Conservation (phyloP, 1,140 invertebrate species). For the Campoletis sonorensis region DNA sequence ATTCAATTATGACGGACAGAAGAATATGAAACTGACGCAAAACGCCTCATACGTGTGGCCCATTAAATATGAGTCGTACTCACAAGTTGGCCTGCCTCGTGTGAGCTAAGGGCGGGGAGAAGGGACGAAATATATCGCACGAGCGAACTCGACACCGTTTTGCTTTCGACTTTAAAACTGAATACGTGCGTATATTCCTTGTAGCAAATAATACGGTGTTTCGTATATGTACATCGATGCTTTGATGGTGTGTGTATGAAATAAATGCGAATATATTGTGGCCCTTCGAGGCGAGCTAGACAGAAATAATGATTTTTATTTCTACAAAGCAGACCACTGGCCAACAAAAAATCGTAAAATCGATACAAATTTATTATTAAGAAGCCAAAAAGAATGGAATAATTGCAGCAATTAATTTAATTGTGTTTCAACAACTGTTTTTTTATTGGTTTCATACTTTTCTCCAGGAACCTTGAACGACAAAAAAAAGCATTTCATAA, state of each 20-base stretch:
- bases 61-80: not conserved
- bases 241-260: not conserved
- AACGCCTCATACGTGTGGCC: not conserved
- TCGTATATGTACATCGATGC: not conserved
- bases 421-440: not conserved
- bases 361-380: not conserved
- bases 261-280: slow-evolving; percentile 3
- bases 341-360: not conserved
- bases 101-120: not conserved
- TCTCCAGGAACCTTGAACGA: not conserved
- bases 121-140: slow-evolving; percentile 13
- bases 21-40: not conserved
- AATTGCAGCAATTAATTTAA: too few relatives aligned
- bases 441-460: not conserved
- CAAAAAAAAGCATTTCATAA: not conserved
- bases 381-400: too few relatives aligned
- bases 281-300: not conserved
- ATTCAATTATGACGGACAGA: too few relatives aligned
- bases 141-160: slow-evolving; percentile 18
- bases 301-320: not conserved
- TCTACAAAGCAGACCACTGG: not conserved
- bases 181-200: slow-evolving; percentile 15
- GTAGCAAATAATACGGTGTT: not conserved
- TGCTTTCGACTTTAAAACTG: slow-evolving; percentile 17
- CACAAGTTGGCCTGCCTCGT: not conserved